phyloP scores from a whole-genome alignment of 2,113 vertebrate species.

The Urocynchramus pylzowi region DNA sequence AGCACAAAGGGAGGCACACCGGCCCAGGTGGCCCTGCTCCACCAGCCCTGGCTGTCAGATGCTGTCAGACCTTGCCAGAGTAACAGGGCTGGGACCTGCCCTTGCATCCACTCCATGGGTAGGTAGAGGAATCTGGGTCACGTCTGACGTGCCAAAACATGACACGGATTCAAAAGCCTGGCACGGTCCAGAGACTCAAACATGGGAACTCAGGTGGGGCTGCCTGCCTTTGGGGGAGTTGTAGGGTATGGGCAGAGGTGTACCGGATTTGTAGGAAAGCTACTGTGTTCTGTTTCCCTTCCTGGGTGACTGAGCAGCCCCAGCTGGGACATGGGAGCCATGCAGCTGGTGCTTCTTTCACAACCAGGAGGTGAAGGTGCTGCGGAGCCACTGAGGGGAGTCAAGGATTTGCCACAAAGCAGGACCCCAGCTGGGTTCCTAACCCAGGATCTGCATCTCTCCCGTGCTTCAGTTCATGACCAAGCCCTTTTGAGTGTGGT shows the following conservation, averaged over 20 bases:
- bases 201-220: rapidly evolving
- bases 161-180: rapidly evolving
- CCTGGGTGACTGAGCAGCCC: not conserved
- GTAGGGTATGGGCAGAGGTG: not conserved
- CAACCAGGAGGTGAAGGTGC: not conserved
- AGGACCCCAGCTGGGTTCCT: not conserved
- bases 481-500: not conserved
- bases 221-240: not conserved
- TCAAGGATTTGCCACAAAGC: not conserved
- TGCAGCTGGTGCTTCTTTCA: rapidly evolving
- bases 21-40: not conserved
- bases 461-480: not conserved
- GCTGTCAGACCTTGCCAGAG: not conserved
- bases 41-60: not conserved
- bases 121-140: not conserved
- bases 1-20: not conserved
- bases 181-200: rapidly evolving
- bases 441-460: not conserved
- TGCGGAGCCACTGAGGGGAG: not conserved
- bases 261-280: not conserved
- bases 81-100: not conserved
- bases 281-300: not conserved
- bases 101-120: rapidly evolving
- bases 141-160: rapidly evolving
- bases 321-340: rapidly evolving